Evolutionary conservation across 2,888 invertebrate species (phyloP), one percentile per base, ranked within the genome.

Genomic region (Lasius platythorax): DNA sequence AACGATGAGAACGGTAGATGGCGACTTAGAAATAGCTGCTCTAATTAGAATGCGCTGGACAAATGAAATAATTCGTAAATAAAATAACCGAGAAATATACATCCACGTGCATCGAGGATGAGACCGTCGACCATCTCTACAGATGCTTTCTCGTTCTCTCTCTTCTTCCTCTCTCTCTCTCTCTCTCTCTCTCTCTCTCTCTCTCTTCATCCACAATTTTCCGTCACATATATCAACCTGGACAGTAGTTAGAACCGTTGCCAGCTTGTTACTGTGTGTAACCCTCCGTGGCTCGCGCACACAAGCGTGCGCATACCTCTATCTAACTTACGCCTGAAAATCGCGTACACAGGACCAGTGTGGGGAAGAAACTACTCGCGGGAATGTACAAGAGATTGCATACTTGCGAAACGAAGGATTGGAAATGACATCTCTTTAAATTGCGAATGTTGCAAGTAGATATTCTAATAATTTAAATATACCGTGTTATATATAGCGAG

Each of bases 221-320:
- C 95, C 94, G 94, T 94, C 94, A 94, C 95, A 94, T 94, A 94
- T 93, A 94, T 95, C 95, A 94, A 90, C 89, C 90, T 87, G 91
- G 94, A 93, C 95, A 93, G 95, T 94, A 94, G 94, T 94, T 94
- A 93, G 94, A 94, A 93, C 86, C 93, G 92, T 92, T 94, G 95
- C 93, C 94, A 95, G 95, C 95, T 95, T 95, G 95, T 95, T 95
- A 95, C 93, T 93, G 92, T 88, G 90, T 89, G 84, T 86, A 85
- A 76, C 88, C 84, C 88, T 86, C 83, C 84, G 88, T 73, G 81
- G 88, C 85, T 86, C 90, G 85, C 78, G 73, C 67, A 70, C 74
- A 85, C 88, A 70, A 76, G 70, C 76, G 64, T 61, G 61, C 68
- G 79, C 79, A 84, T 85, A 68, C 28, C 61, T 53, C 68, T 76